Conservation (phyloP, 2,113 vertebrate species). For the Zingel zingel region DNA sequence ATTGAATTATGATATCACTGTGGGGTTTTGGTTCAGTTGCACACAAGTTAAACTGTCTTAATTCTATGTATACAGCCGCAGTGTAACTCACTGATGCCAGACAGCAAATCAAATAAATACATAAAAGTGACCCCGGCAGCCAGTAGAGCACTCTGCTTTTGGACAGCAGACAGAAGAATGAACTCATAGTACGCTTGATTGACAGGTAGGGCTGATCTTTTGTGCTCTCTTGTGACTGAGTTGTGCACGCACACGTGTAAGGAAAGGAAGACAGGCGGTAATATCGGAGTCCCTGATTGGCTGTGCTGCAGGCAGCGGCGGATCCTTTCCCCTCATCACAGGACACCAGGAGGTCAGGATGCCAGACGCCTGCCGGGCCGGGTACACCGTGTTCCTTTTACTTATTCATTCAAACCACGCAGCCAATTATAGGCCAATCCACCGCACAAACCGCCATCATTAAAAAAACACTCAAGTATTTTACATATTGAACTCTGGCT, state of each 20-base stretch:
- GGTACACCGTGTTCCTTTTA: constrained; percentile 77
- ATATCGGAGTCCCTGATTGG: constrained; percentile 60
- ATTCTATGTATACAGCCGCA: not conserved
- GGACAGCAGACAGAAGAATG: constrained; percentile 43
- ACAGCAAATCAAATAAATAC: not conserved
- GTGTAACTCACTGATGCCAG: constrained; percentile 5
- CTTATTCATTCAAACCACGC: constrained; percentile 69
- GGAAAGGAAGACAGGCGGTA: constrained; percentile 31
- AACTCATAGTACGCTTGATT: constrained; percentile 60
- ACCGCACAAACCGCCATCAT: not conserved
- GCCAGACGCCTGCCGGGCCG: constrained; percentile 60
- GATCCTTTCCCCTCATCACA: constrained; percentile 48
- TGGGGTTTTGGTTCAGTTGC: constrained; percentile 28
- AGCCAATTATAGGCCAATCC: not conserved
- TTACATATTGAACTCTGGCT: not conserved
- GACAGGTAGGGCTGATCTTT: constrained; percentile 45
- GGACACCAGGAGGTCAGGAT: constrained; percentile 62
- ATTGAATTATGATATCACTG: constrained; percentile 41
- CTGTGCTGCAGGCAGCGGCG: constrained; percentile 12
- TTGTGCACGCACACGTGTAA: not conserved
- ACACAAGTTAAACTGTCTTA: constrained; percentile 6
- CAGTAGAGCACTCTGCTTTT: constrained; percentile 49
- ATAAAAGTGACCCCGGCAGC: constrained; percentile 29
- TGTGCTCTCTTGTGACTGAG: constrained; percentile 34
- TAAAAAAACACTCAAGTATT: not conserved